Evolutionary conservation across 2,113 vertebrate species (phyloP), one percentile per base, ranked within the genome.

Genomic region (Oxygymnocypris stewartii): DNA sequence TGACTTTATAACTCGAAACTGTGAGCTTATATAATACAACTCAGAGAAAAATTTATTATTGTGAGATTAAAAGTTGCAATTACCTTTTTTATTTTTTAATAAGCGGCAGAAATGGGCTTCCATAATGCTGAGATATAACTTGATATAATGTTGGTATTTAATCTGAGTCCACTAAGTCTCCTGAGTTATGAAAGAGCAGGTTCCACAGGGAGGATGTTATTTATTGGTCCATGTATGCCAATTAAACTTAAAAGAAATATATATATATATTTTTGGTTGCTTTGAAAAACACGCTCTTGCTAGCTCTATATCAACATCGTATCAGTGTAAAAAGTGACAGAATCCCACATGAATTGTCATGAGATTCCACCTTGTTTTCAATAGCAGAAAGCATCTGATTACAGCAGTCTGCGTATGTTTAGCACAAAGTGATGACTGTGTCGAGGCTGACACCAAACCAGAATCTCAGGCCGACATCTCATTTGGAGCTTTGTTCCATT

Each of bases 401-500:
- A 74, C 40, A 74, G 40, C 37, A 51, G 28, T 14, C 16, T 74
- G 0, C 59, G 2, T 77, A 31, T 61, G n/a, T 76, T 57, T 51
- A 69, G 20, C 67, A n/a, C 42, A 44, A 44, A 44, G 42, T 44
- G 42, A 44, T 44, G 42, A 44, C 16, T 35, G 18, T 69, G 75
- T 71, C 11, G 37, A 42, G 73, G 40, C 63, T 73, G 47, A 16
- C 31, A 31, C 31, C 31, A 74, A 57, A 57, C 73, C 47, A 84
- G 20, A 40, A 67, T 67, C 47, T 49, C 47, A 49, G 75, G 61
- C 61, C 76, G 4, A 23, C 61, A 31, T 59, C 61, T 71, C 76
- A 86, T 82, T 63, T 75, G n/a, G 11, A 59, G 51, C 65, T 85
- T 71, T 59, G 78, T 63, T 86, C n/a, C 13, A 74, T 80, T 75